Conservation (phyloP, 2,113 vertebrate species). For the Cebus imitator region DNA sequence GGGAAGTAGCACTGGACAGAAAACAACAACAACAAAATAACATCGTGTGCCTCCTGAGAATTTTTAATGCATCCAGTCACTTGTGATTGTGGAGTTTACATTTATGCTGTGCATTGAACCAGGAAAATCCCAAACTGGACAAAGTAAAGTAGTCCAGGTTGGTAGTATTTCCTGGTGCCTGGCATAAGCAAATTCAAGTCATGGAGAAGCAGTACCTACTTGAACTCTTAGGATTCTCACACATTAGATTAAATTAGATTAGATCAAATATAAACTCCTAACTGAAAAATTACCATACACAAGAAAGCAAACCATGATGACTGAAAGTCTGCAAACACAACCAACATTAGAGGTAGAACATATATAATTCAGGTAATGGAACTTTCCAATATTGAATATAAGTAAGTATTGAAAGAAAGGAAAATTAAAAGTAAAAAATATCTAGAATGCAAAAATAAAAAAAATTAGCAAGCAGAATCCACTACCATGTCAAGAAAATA, state of each 20-base stretch:
- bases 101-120: background rate
- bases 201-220: background rate
- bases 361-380: background rate
- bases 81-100: background rate
- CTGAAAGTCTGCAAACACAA: background rate
- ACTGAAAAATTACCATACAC: background rate
- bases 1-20: background rate
- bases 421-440: background rate
- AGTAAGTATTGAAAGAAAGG: background rate
- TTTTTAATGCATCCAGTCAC: background rate
- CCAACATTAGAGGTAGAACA: background rate
- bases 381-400: background rate
- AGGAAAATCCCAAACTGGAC: background rate
- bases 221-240: background rate
- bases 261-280: background rate
- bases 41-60: background rate
- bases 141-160: background rate
- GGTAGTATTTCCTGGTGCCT: background rate
- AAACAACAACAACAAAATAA: background rate
- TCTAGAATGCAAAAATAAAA: background rate
- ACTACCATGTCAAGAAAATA: background rate
- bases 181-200: background rate
- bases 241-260: background rate
- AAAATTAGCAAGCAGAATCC: background rate
- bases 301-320: background rate